These are phyloP conservation scores for Hydrophis major DNA, from an alignment of 2,797 vertebrate species.

Conservation along the genomic window DNA sequence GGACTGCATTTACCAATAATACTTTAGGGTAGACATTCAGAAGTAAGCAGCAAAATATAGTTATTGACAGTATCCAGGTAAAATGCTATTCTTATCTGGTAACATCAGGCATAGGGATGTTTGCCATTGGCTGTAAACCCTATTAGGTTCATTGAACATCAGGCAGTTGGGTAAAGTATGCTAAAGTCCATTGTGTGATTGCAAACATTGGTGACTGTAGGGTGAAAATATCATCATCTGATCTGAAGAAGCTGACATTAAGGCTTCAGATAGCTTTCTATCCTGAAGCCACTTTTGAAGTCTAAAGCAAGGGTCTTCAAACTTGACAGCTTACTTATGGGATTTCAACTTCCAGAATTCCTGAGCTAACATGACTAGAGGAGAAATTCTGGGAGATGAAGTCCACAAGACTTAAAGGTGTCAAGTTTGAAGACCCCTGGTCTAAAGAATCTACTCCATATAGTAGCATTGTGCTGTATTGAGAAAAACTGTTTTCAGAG, in stretches of 20 bases:
- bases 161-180: slow-evolving; percentile 35
- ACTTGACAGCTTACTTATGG: too few relatives aligned
- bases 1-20: slow-evolving; percentile 54
- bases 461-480: not conserved
- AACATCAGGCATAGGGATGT: slow-evolving; percentile 9
- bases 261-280: not conserved
- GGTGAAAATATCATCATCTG: not conserved
- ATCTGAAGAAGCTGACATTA: slow-evolving; percentile 36
- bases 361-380: too few relatives aligned
- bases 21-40: slow-evolving; percentile 44
- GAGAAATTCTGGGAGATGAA: too few relatives aligned
- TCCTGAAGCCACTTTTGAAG: not conserved
- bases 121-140: slow-evolving; percentile 29
- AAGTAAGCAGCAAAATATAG: slow-evolving; percentile 56
- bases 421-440: too few relatives aligned
- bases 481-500: slow-evolving; percentile 14
- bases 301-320: not conserved
- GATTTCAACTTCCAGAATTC: too few relatives aligned
- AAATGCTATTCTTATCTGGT: slow-evolving; percentile 61
- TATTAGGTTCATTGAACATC: slow-evolving; percentile 52
- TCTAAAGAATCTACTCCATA: not conserved
- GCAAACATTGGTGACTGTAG: not conserved
- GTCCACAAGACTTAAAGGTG: too few relatives aligned
- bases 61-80: slow-evolving; percentile 52
- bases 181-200: slow-evolving; percentile 40